A percentile compares a stretch with the other conserved stretches of the same genome.
These are phyloP conservation scores for Emydoidea blandingii DNA, from an alignment of 2,797 vertebrate species.

Conservation along the genomic window DNA sequence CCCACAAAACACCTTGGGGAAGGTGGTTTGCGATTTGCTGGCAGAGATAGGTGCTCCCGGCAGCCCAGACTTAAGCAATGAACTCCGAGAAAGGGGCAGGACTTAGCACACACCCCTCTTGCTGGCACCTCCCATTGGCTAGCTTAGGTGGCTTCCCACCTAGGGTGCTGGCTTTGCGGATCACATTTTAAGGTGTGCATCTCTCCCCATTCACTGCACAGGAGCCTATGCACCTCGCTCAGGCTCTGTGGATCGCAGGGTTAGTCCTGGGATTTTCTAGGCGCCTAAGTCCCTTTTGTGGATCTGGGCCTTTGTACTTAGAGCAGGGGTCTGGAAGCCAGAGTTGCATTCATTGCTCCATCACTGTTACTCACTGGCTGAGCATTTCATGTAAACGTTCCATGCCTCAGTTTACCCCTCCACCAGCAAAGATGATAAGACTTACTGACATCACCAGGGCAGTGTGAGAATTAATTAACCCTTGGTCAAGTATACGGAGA, in stretches of 20 bases:
- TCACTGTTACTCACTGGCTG: rapidly evolving
- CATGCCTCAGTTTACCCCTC: conserved; percentile 27
- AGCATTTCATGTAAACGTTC: rapidly evolving
- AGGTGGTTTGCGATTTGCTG: too few relatives aligned
- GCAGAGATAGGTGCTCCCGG: too few relatives aligned
- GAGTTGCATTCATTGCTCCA: rapidly evolving
- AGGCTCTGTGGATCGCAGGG: neutral
- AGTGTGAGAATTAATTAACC: conserved; percentile 68
- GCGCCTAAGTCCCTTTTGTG: neutral
- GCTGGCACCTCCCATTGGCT: neutral
- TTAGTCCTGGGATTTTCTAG: neutral
- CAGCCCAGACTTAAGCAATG: too few relatives aligned
- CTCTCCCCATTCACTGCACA: neutral
- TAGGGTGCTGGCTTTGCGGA: neutral
- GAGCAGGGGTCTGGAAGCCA: rapidly evolving
- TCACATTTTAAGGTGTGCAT: neutral
- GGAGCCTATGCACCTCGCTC: neutral
- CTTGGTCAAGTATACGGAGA: conserved; percentile 6
- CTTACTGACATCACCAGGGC: neutral
- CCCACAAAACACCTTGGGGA: neutral
- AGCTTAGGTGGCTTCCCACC: neutral
- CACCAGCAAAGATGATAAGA: conserved; percentile 4
- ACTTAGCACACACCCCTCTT: neutral
- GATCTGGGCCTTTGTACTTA: neutral
- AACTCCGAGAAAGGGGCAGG: neutral